phyloP scores from a whole-genome alignment of 2,797 vertebrate species.

The Hydrocynus forskahlii region DNA sequence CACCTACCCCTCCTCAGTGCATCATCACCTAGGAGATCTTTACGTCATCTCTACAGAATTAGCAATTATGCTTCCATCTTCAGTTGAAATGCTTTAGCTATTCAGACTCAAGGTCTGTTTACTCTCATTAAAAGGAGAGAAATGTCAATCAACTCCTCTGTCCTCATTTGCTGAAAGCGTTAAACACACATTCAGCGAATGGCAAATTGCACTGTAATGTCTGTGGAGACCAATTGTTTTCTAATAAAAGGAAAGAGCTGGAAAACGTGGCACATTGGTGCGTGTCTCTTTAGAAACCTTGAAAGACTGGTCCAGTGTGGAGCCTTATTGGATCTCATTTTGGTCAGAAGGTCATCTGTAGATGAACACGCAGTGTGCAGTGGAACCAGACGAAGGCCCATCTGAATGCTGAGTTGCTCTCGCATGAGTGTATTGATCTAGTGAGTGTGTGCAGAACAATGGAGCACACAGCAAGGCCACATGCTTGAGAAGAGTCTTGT shows the following conservation, averaged over 20 bases:
- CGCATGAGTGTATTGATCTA: constrained; percentile 9
- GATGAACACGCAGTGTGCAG: constrained; percentile 12
- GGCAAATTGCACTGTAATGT: neutral
- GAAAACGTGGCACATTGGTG: neutral
- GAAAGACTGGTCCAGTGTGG: neutral
- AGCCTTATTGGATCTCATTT: constrained; percentile 33
- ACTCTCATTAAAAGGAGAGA: neutral
- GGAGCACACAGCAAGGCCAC: constrained; percentile 14
- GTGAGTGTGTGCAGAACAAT: constrained; percentile 14
- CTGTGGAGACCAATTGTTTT: neutral
- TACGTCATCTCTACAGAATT: neutral
- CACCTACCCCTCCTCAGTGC: too few species aligned
- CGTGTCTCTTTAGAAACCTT: neutral
- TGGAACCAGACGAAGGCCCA: neutral
- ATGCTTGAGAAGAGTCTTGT: neutral
- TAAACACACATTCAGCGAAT: neutral
- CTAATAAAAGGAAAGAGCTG: neutral
- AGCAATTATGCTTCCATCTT: constrained; percentile 21
- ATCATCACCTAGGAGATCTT: too few species aligned
- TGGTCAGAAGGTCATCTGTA: constrained; percentile 37
- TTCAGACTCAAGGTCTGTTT: neutral
- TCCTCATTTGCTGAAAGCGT: neutral
- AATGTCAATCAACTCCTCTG: neutral
- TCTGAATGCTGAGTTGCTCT: constrained; percentile 1
- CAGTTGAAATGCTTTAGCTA: constrained; percentile 25